Percentiles rank a stretch among this genome's conserved stretches.
phyloP scores from a whole-genome alignment of 2,113 vertebrate species.

The Boleophthalmus pectinirostris region DNA sequence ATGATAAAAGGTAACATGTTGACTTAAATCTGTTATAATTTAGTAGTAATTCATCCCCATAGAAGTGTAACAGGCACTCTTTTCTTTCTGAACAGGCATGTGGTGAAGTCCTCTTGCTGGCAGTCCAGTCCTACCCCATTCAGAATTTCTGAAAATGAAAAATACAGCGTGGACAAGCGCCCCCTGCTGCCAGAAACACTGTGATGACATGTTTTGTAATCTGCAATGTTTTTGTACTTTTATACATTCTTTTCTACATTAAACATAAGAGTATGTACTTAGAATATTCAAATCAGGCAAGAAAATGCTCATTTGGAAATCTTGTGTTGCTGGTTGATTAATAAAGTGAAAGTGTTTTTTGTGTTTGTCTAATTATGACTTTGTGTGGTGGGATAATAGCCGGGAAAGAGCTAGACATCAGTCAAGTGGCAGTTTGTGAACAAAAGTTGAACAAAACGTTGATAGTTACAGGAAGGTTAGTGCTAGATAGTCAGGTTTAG shows the following conservation, averaged over 20 bases:
- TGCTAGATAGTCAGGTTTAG: too few species aligned
- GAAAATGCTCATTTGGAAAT: not conserved
- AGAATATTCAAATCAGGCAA: not conserved
- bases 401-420: too few species aligned
- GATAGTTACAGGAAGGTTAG: too few species aligned
- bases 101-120: not conserved
- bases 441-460: too few species aligned
- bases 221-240: conserved; percentile 47
- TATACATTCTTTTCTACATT: conserved; percentile 47
- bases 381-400: too few species aligned
- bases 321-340: not conserved
- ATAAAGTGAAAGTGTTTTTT: not conserved
- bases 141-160: conserved; percentile 65
- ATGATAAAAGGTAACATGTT: too few species aligned
- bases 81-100: not conserved
- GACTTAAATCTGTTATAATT: too few species aligned
- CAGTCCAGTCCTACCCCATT: conserved; percentile 27
- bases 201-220: conserved; percentile 52
- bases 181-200: conserved; percentile 78
- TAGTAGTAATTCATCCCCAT: too few species aligned
- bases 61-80: too few species aligned
- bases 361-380: not conserved
- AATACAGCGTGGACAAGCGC: conserved; percentile 69
- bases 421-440: too few species aligned
- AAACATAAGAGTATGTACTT: not conserved